Base-by-base conservation (phyloP, 2,888 invertebrate species). In the Troides helena region DNA sequence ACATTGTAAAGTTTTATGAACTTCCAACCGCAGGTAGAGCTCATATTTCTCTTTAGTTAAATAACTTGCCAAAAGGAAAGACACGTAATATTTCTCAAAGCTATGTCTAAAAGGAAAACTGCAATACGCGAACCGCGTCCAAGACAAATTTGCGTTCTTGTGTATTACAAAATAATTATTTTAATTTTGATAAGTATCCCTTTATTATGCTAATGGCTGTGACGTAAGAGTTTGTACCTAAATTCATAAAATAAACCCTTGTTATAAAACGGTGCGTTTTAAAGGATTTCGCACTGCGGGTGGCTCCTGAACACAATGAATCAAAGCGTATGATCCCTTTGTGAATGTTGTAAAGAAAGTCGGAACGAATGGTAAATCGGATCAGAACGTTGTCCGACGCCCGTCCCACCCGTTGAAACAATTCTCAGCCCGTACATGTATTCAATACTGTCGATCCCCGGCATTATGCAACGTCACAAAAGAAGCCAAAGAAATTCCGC, bases 281-380 rank as follows among this genome's bases (percentile, higher is more conserved):
- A 75, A 78, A 79, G 77, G 80, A 78, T 76, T 77, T 77, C 73
- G 78, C 85, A 77, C 84, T 74, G 77, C 85, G 84, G 87, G 86
- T 81, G 85, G 85, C 78, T 76, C 78, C 78, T 76, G 77, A 76
- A 79, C 73, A 78, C 78, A 78, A 77, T 79, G 73, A 72, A 77
- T 77, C 77, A 75, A 77, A 75, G 76, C 76, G 78, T 76, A 75
- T 76, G 53, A 75, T 75, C 71, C 81, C 78, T 84, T 88, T 87
- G 87, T 88, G 78, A 75, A 76, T 72, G 76, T 76, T 82, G 82
- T 80, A 85, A 89, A 87, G 88, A 89, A 89, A 88, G 87, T 85
- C 82, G 87, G 85, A 89, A 91, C 90, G 86, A 92, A 91, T 92
- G 85, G 84, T 86, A 87, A 89, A 90, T 88, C 84, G 82, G 86